Evolutionary conservation across 2,797 vertebrate genomes (phyloP).

Genomic region (Pyrocephalus nanus): DNA sequence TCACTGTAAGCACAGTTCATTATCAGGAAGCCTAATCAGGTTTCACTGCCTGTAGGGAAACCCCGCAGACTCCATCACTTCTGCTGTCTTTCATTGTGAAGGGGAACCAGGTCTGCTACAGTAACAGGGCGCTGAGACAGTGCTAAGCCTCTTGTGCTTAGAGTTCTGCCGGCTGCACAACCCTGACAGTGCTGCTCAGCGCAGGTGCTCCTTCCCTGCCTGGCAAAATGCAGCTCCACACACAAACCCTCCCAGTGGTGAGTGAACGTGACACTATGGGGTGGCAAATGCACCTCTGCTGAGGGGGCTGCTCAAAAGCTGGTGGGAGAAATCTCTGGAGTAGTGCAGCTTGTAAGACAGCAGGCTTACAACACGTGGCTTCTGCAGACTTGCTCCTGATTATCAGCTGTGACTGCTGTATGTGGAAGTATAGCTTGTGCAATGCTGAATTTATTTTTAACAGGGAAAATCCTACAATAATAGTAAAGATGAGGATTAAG

Average conservation of each 20-base stretch:
- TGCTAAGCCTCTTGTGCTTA: not conserved
- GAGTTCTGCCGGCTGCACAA: not conserved
- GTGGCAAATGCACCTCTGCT: not conserved
- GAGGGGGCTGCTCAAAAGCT: not conserved
- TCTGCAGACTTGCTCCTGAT: accelerated
- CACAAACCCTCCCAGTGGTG: accelerated
- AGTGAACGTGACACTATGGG: accelerated
- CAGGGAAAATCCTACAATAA: not conserved
- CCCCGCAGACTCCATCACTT: slow-evolving; percentile 44
- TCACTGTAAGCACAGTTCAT: accelerated
- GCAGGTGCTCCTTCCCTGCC: not conserved
- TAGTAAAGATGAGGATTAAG: not conserved
- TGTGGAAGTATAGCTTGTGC: not conserved
- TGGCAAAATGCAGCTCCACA: accelerated
- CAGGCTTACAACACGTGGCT: not conserved
- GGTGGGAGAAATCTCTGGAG: not conserved
- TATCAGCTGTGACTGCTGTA: accelerated
- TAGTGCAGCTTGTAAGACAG: not conserved
- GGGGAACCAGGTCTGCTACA: slow-evolving; percentile 54
- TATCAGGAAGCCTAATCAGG: not conserved
- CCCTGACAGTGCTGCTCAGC: not conserved
- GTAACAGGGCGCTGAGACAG: not conserved
- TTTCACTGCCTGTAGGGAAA: not conserved
- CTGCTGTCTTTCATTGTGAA: slow-evolving; percentile 43
- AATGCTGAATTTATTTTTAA: not conserved